Base-by-base conservation (phyloP, 2,888 invertebrate genomes). In the Hyles lineata region DNA sequence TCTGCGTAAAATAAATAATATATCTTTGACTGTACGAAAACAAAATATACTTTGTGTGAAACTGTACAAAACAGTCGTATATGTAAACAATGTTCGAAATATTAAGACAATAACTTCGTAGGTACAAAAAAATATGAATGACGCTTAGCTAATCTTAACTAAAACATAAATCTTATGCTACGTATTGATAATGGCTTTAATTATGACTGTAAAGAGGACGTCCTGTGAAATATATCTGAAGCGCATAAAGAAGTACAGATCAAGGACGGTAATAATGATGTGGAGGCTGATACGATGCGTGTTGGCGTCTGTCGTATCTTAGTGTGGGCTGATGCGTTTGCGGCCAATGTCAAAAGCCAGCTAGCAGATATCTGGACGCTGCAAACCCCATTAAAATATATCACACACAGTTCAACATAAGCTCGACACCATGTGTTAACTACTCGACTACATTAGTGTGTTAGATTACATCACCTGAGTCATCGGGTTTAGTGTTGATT, bases 301-400 rank as follows among this genome's bases (percentile, higher is more conserved):
- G 87, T 80, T 85, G 92, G 80, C 85, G 87, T 87, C 93, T 90
- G 89, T 88, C 90, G 92, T 91, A 92, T 93, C 92, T 90, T 92
- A 94, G 80, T 87, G 92, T 85, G 87, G 91, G 89, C 91, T 91
- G 93, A 85, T 85, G 87, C 84, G 85, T 82, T 84, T 88, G 89
- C 89, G 91, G 93, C 92, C 93, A 92, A 89, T 94, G 95, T 95
- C 95, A 95, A 95, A 95, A 95, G 91, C 95, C 95, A 91, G 95
- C 94, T 86, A 95, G 95, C 88, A 95, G 95, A 87, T 95, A 95
- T 88, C 95, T 95, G 92, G 95, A 95, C 91, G 95, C 95, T 95
- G 95, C 88, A 95, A 92, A 95, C 93, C 94, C 92, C 90, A 93
- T 92, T 85, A 93, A 94, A 94, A 94, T 87, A 89, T 89, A 67